Evolutionary conservation across 1,140 invertebrate species (phyloP), one percentile per base, ranked within the genome.

Genomic region (Cotesia vestalis): DNA sequence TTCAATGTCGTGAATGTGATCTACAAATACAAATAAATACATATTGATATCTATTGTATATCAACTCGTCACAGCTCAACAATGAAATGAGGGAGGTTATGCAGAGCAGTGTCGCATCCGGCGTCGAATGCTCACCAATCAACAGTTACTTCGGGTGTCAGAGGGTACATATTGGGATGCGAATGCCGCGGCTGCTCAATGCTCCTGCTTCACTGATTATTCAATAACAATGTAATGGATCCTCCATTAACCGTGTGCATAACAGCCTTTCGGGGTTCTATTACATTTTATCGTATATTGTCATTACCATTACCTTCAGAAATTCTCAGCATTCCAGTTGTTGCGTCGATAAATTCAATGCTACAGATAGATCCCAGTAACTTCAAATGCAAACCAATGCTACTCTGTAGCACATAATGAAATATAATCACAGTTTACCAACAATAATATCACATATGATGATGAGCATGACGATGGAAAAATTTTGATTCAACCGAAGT

Each of bases 171-270:
- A 46, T 46, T 9, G 40, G 6, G 40, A 6, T 46, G 11, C 40
- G 6, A 46, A 46, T 46, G 11, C 73, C 71, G 68, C 62, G 71
- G 66, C 40, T 61, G 40, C 40, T 60, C 67, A 34, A 51, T 71
- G 57, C 60, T 69, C 36, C 53, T 35, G 57, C 34, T 59, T 73
- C 68, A 61, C 71, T 77, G 73, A 74, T 73, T 70, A 77, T 68
- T 66, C 69, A 77, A 74, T 74, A 73, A 71, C 59, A 62, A 62
- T 71, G 66, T 75, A 75, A 77, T 77, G 71, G 71, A 74, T 77
- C 61, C 71, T 60, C 60, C 73, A 67, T 68, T 69, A 71, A 60
- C 14, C 17, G 63, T 63, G 40, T 46, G 40, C 63, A 52, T n/a
- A 60, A 69, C 20, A 20, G 51, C 67, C 57, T 59, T 69, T 70